Evolutionary conservation across 1,140 invertebrate species (phyloP).

Genomic region (Drosophila suzukii): DNA sequence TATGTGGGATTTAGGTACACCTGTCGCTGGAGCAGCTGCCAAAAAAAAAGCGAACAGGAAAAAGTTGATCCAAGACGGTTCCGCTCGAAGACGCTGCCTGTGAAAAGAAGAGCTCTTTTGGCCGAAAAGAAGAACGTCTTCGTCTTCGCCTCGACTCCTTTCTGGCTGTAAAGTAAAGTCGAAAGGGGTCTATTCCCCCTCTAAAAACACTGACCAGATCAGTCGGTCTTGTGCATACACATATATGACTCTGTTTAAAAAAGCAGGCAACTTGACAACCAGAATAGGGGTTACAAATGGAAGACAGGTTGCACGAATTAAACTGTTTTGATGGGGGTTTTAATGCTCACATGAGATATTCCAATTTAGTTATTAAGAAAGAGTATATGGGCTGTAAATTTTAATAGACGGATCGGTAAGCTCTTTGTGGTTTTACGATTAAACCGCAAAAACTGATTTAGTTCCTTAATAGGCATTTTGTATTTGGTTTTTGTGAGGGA

Average conservation of each 20-base stretch:
- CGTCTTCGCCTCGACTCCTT: conserved; percentile 3
- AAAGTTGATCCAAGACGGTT: conserved; percentile 41
- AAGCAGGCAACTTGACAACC: background rate
- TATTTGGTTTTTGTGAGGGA: background rate
- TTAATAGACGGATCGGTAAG: background rate
- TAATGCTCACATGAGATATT: background rate
- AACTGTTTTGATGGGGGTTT: conserved; percentile 8
- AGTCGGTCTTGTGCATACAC: background rate
- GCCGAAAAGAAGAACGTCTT: conserved; percentile 6
- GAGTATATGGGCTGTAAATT: background rate
- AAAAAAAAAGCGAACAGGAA: conserved; percentile 15
- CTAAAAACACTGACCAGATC: background rate
- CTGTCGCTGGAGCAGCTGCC: conserved; percentile 17
- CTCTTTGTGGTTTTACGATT: conserved; percentile 3
- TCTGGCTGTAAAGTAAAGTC: conserved; percentile 1
- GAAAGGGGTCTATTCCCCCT: conserved; percentile 9
- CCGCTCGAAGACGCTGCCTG: conserved; percentile 66
- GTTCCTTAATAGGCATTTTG: conserved; percentile 7
- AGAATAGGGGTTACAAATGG: conserved; percentile 4
- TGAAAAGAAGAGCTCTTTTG: conserved; percentile 39
- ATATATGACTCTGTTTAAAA: conserved; percentile 1
- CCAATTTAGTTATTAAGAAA: background rate
- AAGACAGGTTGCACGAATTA: conserved; percentile 10
- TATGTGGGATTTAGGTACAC: conserved; percentile 9
- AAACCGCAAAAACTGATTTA: conserved; percentile 10